phyloP scores from a whole-genome alignment of 2,888 invertebrate species.

The Acanthosepion lycidas region DNA sequence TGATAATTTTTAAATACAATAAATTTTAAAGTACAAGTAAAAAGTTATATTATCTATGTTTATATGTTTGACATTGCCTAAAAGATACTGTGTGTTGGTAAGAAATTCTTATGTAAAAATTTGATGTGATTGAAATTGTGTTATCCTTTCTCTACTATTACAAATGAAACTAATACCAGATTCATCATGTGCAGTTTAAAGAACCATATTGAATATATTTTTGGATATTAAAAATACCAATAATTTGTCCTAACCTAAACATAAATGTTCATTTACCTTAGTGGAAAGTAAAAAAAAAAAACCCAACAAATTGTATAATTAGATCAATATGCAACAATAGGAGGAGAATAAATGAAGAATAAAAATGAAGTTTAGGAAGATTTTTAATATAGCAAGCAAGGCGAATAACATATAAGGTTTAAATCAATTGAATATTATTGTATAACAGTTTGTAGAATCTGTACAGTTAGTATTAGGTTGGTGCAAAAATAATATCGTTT shows the following conservation, averaged over 20 bases:
- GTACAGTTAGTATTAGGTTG: too few species aligned
- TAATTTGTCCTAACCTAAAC: neutral
- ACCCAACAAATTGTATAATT: neutral
- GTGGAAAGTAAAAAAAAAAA: neutral
- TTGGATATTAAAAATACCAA: neutral
- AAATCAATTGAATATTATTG: neutral
- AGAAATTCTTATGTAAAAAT: neutral
- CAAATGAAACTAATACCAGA: neutral
- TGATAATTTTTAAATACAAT: too few species aligned
- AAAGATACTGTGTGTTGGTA: too few species aligned
- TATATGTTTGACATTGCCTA: too few species aligned
- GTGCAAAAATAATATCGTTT: too few species aligned
- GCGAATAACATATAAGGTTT: neutral
- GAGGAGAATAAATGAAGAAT: neutral
- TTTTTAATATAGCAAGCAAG: neutral
- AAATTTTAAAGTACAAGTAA: too few species aligned
- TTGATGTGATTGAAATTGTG: neutral
- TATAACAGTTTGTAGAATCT: neutral
- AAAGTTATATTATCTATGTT: too few species aligned
- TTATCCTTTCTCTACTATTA: neutral
- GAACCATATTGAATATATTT: neutral
- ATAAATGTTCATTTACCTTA: neutral
- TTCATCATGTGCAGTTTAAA: neutral
- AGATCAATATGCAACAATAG: neutral
- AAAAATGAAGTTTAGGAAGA: neutral